Evolutionary conservation across 2,113 vertebrate species (phyloP), one percentile per base, ranked within the genome.

Genomic region (Calyptomena viridis): DNA sequence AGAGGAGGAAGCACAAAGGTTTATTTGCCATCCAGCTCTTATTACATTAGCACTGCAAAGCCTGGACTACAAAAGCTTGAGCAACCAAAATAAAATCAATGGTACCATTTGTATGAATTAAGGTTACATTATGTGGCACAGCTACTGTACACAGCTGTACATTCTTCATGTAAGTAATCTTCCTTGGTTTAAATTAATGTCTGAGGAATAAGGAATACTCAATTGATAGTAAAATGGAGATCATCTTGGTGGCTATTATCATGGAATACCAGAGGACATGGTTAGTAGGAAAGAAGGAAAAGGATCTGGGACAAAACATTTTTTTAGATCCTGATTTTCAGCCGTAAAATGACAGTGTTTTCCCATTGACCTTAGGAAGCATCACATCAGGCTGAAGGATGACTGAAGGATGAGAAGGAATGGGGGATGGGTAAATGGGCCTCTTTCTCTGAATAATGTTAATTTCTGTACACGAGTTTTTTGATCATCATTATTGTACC

Each of bases 81-180:
- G 47, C 33, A 80, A 90, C 42, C 27, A 52, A 93, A 93, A 93
- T 63, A 96, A 95, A 95, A 96, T 94, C 79, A 94, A 14, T 90
- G 42, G 56, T 20, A 31, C 12, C 47, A 86, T 92, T 94, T 81
- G 35, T 94, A 86, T 74, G 76, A 95, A 96, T 95, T 97, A 94
- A 95, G 55, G 23, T 86, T 94, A 63, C 83, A 74, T 90, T 87
- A 92, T 63, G 72, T 76, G 47, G 63, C 79, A 80, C 4, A n/a
- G 75, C 71, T 69, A 80, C 39, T 68, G 33, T 33, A 80, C 39
- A 63, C 46, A 66, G 66, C 46, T 90, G n/a, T 58, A 59, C 4
- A 2, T 78, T 81, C 63, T 84, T 90, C 79, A 67, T 50, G 44
- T 53, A 90, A 90, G 77, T 56, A 79, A 46, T 37, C 42, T 80